A percentile compares a stretch with the other conserved stretches of the same genome.
Evolutionary conservation across 2,888 invertebrate genomes (phyloP).

Genomic region (Ditula angustiorana): DNA sequence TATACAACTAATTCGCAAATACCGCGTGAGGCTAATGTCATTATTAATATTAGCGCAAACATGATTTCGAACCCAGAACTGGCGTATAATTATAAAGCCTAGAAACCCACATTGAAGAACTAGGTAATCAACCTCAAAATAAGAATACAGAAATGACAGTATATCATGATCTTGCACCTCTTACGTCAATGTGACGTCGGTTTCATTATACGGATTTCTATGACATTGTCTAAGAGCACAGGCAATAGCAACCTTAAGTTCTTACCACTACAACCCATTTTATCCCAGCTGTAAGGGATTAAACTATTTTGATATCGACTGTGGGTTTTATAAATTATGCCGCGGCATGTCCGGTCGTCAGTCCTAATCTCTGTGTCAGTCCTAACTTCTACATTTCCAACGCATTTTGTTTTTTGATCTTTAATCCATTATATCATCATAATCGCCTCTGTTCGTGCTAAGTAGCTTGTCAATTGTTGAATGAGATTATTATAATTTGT

Average conservation of each 20-base stretch:
- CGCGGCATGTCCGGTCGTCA: slow-evolving; percentile 79
- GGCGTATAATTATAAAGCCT: slow-evolving; percentile 34
- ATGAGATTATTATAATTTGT: slow-evolving; percentile 51
- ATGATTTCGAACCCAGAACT: slow-evolving; percentile 13
- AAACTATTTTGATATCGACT: slow-evolving; percentile 76
- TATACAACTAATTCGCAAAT: slow-evolving; percentile 21
- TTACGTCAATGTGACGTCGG: slow-evolving; percentile 83
- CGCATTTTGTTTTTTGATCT: slow-evolving; percentile 62
- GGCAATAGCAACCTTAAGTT: slow-evolving; percentile 61
- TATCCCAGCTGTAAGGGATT: slow-evolving; percentile 58
- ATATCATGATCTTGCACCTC: slow-evolving; percentile 81
- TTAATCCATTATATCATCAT: slow-evolving; percentile 61
- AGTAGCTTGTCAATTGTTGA: slow-evolving; percentile 62
- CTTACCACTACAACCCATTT: slow-evolving; percentile 57
- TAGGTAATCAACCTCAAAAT: slow-evolving; percentile 74
- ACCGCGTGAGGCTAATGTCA: slow-evolving; percentile 11
- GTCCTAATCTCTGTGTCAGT: slow-evolving; percentile 71
- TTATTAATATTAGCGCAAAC: slow-evolving; percentile 30
- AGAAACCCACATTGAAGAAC: slow-evolving; percentile 50
- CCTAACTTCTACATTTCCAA: slow-evolving; percentile 58
- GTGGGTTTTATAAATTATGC: slow-evolving; percentile 76
- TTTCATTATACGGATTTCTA: slow-evolving; percentile 73
- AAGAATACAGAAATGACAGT: slow-evolving; percentile 73
- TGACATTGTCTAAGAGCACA: slow-evolving; percentile 63
- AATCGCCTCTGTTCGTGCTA: slow-evolving; percentile 50